Evolutionary conservation across 1,140 invertebrate genomes (phyloP).

Genomic region (Plutomurus gul): DNA sequence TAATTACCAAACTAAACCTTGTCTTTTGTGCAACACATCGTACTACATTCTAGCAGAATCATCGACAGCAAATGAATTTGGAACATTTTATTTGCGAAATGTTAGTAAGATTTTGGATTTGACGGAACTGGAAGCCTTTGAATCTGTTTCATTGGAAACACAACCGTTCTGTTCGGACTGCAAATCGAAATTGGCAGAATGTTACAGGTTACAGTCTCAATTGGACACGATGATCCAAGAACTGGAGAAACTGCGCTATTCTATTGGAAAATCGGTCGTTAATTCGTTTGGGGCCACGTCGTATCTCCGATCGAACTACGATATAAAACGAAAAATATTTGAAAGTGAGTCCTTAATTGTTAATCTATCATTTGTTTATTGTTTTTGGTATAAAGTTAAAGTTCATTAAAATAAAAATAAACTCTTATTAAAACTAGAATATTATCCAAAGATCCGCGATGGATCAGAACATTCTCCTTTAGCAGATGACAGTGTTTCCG

Average conservation of each 20-base stretch:
- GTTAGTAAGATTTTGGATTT: neutral
- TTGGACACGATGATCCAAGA: neutral
- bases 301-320: neutral
- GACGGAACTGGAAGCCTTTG: neutral
- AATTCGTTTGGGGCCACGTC: neutral
- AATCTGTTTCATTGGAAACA: neutral
- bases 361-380: neutral
- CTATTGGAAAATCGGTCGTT: neutral
- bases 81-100: neutral
- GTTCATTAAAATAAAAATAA: no score
- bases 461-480: neutral
- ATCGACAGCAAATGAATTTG: neutral
- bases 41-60: neutral
- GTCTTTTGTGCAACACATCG: neutral
- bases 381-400: neutral
- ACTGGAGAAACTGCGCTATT: neutral
- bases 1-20: neutral
- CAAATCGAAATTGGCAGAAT: neutral
- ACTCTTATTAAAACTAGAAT: no score
- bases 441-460: neutral
- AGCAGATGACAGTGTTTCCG: neutral
- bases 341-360: neutral
- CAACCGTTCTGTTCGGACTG: neutral
- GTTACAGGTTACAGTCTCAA: neutral
- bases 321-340: neutral